These are phyloP conservation scores for Enteromius fasciolatus DNA, from an alignment of 2,797 vertebrate species.

Conservation along the genomic window DNA sequence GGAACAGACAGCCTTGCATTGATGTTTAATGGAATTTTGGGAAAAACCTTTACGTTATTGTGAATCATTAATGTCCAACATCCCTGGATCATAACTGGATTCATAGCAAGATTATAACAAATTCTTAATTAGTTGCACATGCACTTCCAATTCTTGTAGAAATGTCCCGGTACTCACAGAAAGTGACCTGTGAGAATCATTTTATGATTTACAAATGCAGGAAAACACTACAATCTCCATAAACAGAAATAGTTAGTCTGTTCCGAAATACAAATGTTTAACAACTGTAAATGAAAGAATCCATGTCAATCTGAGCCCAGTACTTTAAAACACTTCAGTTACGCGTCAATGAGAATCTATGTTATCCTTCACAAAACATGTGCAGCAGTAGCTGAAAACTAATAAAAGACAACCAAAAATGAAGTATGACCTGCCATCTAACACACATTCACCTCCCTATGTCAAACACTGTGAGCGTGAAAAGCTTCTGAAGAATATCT, in stretches of 20 bases:
- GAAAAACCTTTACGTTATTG: slow-evolving; percentile 67
- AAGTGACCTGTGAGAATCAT: slow-evolving; percentile 61
- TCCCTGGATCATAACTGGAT: slow-evolving; percentile 72
- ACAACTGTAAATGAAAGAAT: slow-evolving; percentile 68
- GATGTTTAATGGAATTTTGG: slow-evolving; percentile 84
- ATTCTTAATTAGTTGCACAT: slow-evolving; percentile 79
- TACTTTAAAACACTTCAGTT: slow-evolving; percentile 72
- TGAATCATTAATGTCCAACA: slow-evolving; percentile 75
- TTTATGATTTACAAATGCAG: slow-evolving; percentile 66
- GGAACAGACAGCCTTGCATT: slow-evolving; percentile 80
- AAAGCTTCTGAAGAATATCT: slow-evolving; percentile 74
- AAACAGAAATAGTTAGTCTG: slow-evolving; percentile 66
- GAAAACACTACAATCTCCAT: slow-evolving; percentile 55
- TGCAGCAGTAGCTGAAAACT: slow-evolving; percentile 27
- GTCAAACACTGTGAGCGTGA: slow-evolving; percentile 68
- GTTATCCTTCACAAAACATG: slow-evolving; percentile 65
- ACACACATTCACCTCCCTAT: slow-evolving; percentile 69
- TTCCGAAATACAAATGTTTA: slow-evolving; percentile 68
- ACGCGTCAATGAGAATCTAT: slow-evolving; percentile 67
- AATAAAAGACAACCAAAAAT: slow-evolving; percentile 39
- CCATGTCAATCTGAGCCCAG: slow-evolving; percentile 69
- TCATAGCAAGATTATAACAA: slow-evolving; percentile 71
- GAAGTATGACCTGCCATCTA: slow-evolving; percentile 67
- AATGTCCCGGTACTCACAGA: slow-evolving; percentile 69
- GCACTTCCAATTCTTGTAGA: slow-evolving; percentile 77